A percentile compares a stretch with the other conserved stretches of the same genome.
phyloP scores from a whole-genome alignment of 2,888 invertebrate genomes.

The Caenorhabditis panamensis region DNA sequence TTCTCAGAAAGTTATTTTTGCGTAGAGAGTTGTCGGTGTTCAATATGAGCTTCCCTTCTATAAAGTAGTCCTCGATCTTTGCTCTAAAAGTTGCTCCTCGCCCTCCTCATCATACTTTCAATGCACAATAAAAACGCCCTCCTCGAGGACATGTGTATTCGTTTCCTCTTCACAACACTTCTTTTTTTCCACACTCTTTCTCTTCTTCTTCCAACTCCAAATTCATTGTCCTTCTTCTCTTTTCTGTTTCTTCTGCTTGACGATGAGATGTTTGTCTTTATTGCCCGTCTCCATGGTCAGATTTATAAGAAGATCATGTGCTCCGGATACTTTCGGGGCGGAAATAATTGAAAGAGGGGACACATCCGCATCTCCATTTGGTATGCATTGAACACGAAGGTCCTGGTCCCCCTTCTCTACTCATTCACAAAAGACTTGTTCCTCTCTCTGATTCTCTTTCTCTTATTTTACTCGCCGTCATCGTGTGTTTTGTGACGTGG shows the following conservation, averaged over 20 bases:
- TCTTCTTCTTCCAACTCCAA: neutral
- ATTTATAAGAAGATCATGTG: neutral
- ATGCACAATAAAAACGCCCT: conserved; percentile 33
- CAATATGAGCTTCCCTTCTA: too few relatives aligned
- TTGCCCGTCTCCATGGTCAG: too few relatives aligned
- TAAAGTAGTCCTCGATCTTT: conserved; percentile 17
- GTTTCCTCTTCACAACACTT: conserved; percentile 8
- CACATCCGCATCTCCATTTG: conserved; percentile 19
- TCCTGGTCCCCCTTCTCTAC: neutral
- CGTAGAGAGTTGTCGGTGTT: too few relatives aligned
- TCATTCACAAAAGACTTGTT: neutral
- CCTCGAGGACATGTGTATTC: conserved; percentile 10
- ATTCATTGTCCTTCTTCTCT: neutral
- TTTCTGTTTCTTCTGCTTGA: neutral
- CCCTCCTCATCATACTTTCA: conserved; percentile 20
- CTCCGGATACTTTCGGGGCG: conserved; percentile 19
- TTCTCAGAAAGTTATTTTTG: too few relatives aligned
- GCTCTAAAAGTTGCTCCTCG: too few relatives aligned
- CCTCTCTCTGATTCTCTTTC: neutral
- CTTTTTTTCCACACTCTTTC: conserved; percentile 7
- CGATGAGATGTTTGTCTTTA: too few relatives aligned
- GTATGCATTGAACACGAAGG: conserved; percentile 48
- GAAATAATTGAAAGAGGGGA: conserved; percentile 33
- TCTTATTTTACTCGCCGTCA: neutral
- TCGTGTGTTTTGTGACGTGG: conserved; percentile 18